Evolutionary conservation across 2,113 vertebrate species (phyloP).

Genomic region (Herpailurus yagouaroundi): DNA sequence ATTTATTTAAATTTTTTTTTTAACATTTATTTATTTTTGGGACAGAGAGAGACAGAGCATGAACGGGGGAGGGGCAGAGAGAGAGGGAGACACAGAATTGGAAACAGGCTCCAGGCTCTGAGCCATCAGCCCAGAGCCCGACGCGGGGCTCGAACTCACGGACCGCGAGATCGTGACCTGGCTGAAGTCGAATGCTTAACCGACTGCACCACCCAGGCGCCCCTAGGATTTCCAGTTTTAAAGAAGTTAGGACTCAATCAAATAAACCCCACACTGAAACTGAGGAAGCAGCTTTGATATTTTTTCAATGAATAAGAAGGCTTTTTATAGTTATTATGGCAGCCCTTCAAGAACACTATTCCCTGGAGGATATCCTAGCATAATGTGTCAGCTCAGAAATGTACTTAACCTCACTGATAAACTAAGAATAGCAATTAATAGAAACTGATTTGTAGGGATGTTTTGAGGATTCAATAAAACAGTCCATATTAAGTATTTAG

Average conservation of each 20-base stretch:
- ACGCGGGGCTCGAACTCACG: too few species aligned
- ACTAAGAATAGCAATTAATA: slow-evolving; percentile 5
- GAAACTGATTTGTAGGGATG: neutral
- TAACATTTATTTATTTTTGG: too few species aligned
- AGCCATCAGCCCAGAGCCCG: too few species aligned
- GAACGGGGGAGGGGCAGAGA: too few species aligned
- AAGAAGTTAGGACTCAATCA: neutral
- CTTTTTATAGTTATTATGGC: neutral
- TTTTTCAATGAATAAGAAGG: neutral
- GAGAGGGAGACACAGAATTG: too few species aligned
- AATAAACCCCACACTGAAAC: neutral
- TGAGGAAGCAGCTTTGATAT: neutral
- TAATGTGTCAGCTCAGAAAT: neutral
- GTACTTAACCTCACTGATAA: neutral
- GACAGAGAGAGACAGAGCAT: too few species aligned
- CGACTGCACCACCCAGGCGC: too few species aligned
- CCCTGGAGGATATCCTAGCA: neutral
- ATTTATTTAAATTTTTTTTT: too few species aligned
- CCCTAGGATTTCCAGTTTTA: too few species aligned
- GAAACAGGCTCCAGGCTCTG: too few species aligned
- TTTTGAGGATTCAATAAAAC: slow-evolving; percentile 22
- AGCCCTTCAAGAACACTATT: neutral
- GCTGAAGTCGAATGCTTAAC: too few species aligned
- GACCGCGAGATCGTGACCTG: too few species aligned
- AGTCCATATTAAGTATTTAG: neutral